phyloP scores from a whole-genome alignment of 2,888 invertebrate genomes.

The Aquatica leii region DNA sequence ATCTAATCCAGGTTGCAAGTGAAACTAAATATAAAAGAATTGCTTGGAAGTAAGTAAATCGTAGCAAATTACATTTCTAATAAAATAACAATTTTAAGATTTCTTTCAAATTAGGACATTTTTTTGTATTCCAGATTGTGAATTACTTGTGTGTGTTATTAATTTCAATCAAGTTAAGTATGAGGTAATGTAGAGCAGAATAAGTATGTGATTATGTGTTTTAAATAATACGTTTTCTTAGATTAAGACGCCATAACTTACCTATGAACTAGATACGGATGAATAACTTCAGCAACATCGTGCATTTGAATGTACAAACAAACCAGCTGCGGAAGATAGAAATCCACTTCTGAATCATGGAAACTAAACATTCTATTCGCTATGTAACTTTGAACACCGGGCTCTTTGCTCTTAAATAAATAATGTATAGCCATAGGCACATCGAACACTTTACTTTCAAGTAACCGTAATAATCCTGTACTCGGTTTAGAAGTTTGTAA shows the following conservation, averaged over 20 bases:
- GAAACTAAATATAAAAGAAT: too few relatives aligned
- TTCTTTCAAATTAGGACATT: too few relatives aligned
- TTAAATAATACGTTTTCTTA: too few relatives aligned
- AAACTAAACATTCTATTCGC: slow-evolving; percentile 98
- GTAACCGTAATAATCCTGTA: slow-evolving; percentile 83
- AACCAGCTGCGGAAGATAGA: slow-evolving; percentile 96
- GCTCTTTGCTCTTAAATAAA: slow-evolving; percentile 97
- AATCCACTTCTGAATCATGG: slow-evolving; percentile 90
- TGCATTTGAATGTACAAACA: slow-evolving; percentile 99
- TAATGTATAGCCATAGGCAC: slow-evolving; percentile 99
- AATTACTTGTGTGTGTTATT: too few relatives aligned
- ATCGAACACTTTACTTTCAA: slow-evolving; percentile 97
- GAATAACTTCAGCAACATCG: slow-evolving; percentile 93
- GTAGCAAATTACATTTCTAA: too few relatives aligned
- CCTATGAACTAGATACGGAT: slow-evolving; percentile 84
- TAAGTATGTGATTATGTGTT: too few relatives aligned
- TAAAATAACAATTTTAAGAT: too few relatives aligned
- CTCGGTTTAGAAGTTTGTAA: slow-evolving; percentile 51
- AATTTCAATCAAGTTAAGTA: too few relatives aligned
- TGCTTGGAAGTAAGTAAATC: too few relatives aligned
- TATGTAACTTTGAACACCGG: slow-evolving; percentile 96
- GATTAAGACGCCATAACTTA: slow-evolving; percentile 54
- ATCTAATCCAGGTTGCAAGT: too few relatives aligned
- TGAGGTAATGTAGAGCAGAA: too few relatives aligned
- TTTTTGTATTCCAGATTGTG: too few relatives aligned